Conservation (phyloP, 2,113 vertebrate genomes). For the Chrysemys picta region DNA sequence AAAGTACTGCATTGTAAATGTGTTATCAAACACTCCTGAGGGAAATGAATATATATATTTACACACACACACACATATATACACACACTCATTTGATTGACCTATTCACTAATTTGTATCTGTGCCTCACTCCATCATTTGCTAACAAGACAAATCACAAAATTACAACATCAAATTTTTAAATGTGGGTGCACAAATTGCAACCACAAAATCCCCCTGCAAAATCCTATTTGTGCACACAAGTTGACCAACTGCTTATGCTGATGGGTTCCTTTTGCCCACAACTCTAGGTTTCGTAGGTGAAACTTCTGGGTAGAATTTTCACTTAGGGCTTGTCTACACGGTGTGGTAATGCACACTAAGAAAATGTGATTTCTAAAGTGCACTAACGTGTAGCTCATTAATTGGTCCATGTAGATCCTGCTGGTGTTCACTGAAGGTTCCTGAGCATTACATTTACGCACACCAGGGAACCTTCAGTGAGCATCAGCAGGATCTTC, state of each 20-base stretch:
- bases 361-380: not conserved
- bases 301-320: not conserved
- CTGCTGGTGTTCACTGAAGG: not conserved
- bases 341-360: not conserved
- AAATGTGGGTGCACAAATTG: not conserved
- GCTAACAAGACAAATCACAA: not conserved
- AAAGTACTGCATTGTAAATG: not conserved
- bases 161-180: not conserved
- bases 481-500: not conserved
- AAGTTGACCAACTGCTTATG: not conserved
- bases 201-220: not conserved
- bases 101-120: not conserved
- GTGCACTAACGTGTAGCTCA: not conserved
- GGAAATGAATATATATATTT: not conserved
- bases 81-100: not conserved
- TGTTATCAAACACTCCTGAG: not conserved
- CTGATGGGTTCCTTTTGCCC: not conserved
- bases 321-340: not conserved
- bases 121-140: not conserved
- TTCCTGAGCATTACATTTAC: not conserved
- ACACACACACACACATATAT: not conserved
- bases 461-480: not conserved
- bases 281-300: not conserved
- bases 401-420: not conserved
- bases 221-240: not conserved